Percentiles rank a stretch among this genome's conserved stretches.
phyloP scores from a whole-genome alignment of 2,797 vertebrate genomes.

The Melanotaenia trifasciata region DNA sequence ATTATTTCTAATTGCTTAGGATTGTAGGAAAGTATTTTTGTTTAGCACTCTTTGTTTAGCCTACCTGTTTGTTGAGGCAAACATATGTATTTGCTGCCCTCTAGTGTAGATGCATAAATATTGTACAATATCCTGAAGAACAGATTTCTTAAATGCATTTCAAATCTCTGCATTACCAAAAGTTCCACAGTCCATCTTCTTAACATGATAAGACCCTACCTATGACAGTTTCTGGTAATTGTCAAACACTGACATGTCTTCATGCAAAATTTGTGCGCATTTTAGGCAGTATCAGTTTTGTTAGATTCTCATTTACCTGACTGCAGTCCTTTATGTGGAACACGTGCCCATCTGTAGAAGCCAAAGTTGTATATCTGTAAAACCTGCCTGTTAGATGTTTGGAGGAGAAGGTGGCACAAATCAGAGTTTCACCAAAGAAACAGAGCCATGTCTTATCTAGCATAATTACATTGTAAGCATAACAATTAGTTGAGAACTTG shows the following conservation, averaged over 20 bases:
- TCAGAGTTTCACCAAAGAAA: no score
- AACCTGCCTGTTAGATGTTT: no score
- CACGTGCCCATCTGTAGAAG: no score
- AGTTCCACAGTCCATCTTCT: not conserved
- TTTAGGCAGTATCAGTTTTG: not conserved
- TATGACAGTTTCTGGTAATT: not conserved
- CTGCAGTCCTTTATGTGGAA: not conserved
- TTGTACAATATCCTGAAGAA: not conserved
- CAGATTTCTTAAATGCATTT: not conserved
- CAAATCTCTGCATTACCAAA: not conserved
- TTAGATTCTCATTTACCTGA: not conserved
- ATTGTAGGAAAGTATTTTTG: not conserved
- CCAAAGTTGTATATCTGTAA: no score
- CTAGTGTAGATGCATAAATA: conserved; percentile 47
- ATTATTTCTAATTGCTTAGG: not conserved
- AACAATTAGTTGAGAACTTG: no score
- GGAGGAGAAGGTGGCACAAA: no score
- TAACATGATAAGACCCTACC: not conserved
- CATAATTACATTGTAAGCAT: no score
- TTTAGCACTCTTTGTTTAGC: not conserved
- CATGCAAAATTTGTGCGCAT: not conserved
- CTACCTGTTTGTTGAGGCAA: not conserved
- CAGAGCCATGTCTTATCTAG: no score
- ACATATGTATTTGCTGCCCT: conserved; percentile 61
- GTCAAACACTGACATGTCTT: not conserved